These are phyloP conservation scores for Buathra laborator DNA, from an alignment of 2,888 invertebrate species.

Conservation along the genomic window DNA sequence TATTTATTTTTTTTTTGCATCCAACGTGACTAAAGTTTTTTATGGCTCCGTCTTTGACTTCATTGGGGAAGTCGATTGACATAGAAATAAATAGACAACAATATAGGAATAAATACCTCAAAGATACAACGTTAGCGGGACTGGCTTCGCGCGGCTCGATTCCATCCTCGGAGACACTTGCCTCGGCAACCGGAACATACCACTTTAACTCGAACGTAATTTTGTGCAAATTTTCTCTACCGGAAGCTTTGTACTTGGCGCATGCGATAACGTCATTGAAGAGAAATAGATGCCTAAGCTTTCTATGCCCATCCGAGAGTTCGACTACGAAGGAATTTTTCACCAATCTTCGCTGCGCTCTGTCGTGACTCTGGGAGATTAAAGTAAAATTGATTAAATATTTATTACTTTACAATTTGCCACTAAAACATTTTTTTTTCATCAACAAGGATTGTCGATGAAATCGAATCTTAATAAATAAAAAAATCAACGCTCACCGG, in stretches of 20 bases:
- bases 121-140: slow-evolving; percentile 93
- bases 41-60: no score
- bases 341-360: slow-evolving; percentile 94
- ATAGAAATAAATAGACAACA: neutral
- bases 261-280: slow-evolving; percentile 98
- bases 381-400: neutral
- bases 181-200: slow-evolving; percentile 95
- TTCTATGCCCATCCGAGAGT: slow-evolving; percentile 94
- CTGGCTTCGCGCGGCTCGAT: slow-evolving; percentile 91
- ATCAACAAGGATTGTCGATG: neutral
- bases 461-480: neutral
- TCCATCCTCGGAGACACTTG: slow-evolving; percentile 90
- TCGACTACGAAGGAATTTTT: slow-evolving; percentile 98
- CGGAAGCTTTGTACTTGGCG: slow-evolving; percentile 96
- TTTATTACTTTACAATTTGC: neutral
- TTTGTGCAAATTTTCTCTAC: slow-evolving; percentile 89
- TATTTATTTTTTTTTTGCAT: no score
- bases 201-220: slow-evolving; percentile 97
- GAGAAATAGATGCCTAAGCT: slow-evolving; percentile 96
- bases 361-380: slow-evolving; percentile 89
- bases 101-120: slow-evolving; percentile 85
- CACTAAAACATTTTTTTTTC: neutral
- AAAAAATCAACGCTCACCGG: slow-evolving; percentile 87
- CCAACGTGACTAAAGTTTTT: no score
- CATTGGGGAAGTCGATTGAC: no score